These are phyloP conservation scores for Ariolimax columbianus DNA, from an alignment of 2,888 invertebrate genomes.

Conservation along the genomic window DNA sequence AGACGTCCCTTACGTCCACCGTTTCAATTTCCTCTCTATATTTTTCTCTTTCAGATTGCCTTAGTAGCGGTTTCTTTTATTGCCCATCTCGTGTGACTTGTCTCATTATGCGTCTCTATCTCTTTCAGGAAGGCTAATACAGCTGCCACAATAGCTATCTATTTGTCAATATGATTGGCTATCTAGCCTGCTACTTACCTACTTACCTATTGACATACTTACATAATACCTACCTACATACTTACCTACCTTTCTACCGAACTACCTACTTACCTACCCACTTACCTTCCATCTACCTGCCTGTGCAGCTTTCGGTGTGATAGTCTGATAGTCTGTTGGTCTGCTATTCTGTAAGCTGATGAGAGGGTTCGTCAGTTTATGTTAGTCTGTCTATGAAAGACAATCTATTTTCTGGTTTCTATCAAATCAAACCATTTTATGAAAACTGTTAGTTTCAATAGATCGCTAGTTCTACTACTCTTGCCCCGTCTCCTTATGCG, in stretches of 20 bases:
- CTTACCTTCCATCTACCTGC: too few species aligned
- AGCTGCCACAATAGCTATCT: not conserved
- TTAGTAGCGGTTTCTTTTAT: not conserved
- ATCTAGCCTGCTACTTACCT: not conserved
- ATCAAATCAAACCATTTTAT: too few species aligned
- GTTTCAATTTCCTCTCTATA: not conserved
- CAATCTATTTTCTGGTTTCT: too few species aligned
- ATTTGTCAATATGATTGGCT: not conserved
- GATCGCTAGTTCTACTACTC: too few species aligned
- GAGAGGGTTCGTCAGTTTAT: too few species aligned
- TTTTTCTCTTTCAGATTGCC: not conserved
- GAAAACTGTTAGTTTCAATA: too few species aligned
- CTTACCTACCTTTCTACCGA: not conserved
- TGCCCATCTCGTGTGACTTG: not conserved
- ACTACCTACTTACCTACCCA: too few species aligned
- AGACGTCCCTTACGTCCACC: not conserved
- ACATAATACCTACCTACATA: not conserved
- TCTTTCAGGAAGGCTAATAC: not conserved
- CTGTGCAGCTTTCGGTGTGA: too few species aligned
- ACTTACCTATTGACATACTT: not conserved
- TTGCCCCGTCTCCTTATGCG: too few species aligned
- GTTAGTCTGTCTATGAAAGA: too few species aligned
- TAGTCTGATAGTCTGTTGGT: too few species aligned
- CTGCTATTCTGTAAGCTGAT: too few species aligned
- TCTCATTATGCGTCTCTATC: not conserved